Base-by-base conservation (phyloP, 2,797 vertebrate genomes). In the Poeciliopsis paucimaculata region DNA sequence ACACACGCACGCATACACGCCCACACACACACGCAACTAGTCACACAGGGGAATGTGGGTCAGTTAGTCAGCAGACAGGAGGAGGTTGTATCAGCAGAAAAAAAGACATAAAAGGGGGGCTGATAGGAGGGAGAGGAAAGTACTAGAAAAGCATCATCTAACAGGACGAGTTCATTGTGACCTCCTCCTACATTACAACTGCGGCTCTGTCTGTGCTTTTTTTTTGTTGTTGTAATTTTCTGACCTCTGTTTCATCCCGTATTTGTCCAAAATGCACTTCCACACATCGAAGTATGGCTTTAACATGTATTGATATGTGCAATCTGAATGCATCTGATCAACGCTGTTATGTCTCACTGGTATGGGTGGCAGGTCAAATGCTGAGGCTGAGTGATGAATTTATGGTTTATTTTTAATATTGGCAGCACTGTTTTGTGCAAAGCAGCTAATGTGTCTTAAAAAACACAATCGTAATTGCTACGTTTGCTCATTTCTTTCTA, bases 61-160 rank as follows among this genome's bases (percentile, higher is more conserved):
- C 94, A 94, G 91, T 94, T 93, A 93, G 91, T 95, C 94, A 95
- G 93, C 93, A 94, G 93, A 91, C 87, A 46, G 86, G 91, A 90
- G 90, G 94, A 90, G 89, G 91, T 89, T 92, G 92, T 90, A 93
- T 93, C 93, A 94, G 93, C 92, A 90, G 88, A 92, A 94, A 88
- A 34, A 88, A 92, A 91, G 88, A 88, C 84, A 86, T 84, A 78
- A 87, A 89, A 76, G 79, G 62, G 80, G 78, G 79, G 75, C 68
- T 73, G 80, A 88, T 75, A 82, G 82, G 87, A 86, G 87, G 84
- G 86, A 76, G 77, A 79, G 82, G 81, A 91, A 90, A 90, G 89
- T 77, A 86, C 80, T 64, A 82, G 86, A 90, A 91, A 89, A 91
- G 88, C 88, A 91, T 78, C 62, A 78, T 87, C 82, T 85, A 89